These are phyloP conservation scores for Brachionichthys hirsutus DNA, from an alignment of 2,113 vertebrate species.

Conservation along the genomic window DNA sequence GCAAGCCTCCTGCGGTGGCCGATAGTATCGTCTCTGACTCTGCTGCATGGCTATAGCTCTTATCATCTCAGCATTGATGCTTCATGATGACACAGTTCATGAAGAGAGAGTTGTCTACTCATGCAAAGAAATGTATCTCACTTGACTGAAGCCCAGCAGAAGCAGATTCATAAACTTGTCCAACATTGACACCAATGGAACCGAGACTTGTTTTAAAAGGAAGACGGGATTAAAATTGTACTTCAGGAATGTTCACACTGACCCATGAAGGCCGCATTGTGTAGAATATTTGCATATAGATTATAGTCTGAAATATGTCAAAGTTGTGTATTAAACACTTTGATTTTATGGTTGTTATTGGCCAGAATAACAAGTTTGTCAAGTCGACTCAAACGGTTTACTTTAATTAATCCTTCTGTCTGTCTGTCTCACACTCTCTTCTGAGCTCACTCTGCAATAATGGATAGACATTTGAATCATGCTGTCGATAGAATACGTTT, in stretches of 20 bases:
- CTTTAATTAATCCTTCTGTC: slow-evolving; percentile 37
- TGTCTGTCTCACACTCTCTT: slow-evolving; percentile 2
- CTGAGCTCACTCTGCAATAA: slow-evolving; percentile 30
- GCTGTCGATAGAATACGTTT: slow-evolving; percentile 48
- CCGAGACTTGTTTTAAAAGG: slow-evolving; percentile 18
- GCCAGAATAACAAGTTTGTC: slow-evolving; percentile 39
- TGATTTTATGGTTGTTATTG: slow-evolving; percentile 36
- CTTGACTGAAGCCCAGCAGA: too few relatives aligned
- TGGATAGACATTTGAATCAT: slow-evolving; percentile 46
- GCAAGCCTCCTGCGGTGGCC: neutral
- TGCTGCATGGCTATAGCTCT: neutral
- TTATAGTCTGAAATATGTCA: slow-evolving; percentile 52
- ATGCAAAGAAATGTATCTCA: too few relatives aligned
- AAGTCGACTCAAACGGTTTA: slow-evolving; percentile 24
- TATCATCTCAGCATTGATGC: slow-evolving; percentile 8
- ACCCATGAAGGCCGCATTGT: slow-evolving; percentile 41
- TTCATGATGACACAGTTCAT: slow-evolving; percentile 2
- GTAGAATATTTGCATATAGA: slow-evolving; percentile 65
- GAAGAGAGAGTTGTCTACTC: neutral
- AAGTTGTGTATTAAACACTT: slow-evolving; percentile 28
- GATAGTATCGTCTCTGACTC: too few relatives aligned
- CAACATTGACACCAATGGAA: slow-evolving; percentile 19
- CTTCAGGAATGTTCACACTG: slow-evolving; percentile 35
- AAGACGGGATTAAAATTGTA: slow-evolving; percentile 30
- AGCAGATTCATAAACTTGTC: neutral